Evolutionary conservation across 2,113 vertebrate genomes (phyloP).

Genomic region (Aegotheles bennettii): DNA sequence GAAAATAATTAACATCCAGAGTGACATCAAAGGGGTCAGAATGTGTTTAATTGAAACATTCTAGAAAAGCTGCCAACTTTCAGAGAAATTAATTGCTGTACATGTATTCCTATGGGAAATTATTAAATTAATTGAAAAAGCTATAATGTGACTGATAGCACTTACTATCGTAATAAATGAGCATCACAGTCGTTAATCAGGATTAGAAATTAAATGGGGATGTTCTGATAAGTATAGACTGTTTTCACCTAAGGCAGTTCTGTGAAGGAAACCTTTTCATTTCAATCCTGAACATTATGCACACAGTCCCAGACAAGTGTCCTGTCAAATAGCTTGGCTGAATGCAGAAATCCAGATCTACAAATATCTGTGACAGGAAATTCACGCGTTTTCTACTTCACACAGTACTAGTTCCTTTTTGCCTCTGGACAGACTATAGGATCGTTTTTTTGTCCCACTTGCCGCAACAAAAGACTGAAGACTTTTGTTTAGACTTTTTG

Average conservation of each 20-base stretch:
- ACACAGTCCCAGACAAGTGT: neutral
- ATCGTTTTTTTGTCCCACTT: neutral
- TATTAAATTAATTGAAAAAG: conserved; percentile 4
- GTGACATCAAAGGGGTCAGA: neutral
- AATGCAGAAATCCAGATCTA: neutral
- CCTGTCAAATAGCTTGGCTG: neutral
- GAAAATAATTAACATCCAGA: conserved; percentile 22
- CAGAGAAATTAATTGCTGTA: neutral
- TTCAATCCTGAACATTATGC: neutral
- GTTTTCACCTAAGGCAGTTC: neutral
- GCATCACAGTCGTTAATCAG: neutral
- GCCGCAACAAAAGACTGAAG: neutral
- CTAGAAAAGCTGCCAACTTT: neutral
- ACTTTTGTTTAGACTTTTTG: too few relatives aligned
- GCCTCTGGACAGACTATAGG: neutral
- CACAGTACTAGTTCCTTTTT: neutral
- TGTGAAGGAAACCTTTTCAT: neutral
- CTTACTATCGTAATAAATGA: neutral
- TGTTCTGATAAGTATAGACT: rapidly evolving
- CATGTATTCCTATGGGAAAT: neutral
- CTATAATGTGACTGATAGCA: neutral
- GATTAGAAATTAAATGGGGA: neutral
- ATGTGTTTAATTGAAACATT: neutral
- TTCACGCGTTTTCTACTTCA: neutral
- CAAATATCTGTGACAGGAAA: neutral